A percentile compares a stretch with the other conserved stretches of the same genome.
These are phyloP conservation scores for Collichthys lucidus DNA, from an alignment of 2,113 vertebrate genomes.

Conservation along the genomic window DNA sequence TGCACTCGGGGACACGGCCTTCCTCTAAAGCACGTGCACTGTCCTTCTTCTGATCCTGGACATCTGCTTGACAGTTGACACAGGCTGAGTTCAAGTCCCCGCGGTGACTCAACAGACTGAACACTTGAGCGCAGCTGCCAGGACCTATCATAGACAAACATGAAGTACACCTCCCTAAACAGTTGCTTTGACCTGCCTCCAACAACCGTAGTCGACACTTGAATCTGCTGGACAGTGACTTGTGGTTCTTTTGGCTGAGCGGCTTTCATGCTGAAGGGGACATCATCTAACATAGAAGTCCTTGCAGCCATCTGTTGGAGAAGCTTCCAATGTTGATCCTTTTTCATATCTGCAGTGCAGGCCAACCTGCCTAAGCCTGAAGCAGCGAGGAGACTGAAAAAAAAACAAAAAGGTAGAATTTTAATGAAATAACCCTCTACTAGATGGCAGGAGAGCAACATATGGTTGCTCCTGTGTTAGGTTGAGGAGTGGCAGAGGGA, in stretches of 20 bases:
- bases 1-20: background rate
- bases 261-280: conserved; percentile 62
- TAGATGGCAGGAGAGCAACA: conserved; percentile 39
- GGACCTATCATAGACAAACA: conserved; percentile 65
- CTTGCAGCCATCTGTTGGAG: conserved; percentile 64
- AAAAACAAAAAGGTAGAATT: conserved; percentile 32
- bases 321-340: conserved; percentile 52
- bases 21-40: conserved; percentile 30
- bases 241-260: conserved; percentile 51
- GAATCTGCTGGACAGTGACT: conserved; percentile 61
- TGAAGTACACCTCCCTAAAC: conserved; percentile 66
- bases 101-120: conserved; percentile 60
- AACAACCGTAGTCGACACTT: conserved; percentile 51
- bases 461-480: conserved; percentile 54
- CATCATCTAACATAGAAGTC: conserved; percentile 56
- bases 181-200: conserved; percentile 69
- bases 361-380: conserved; percentile 55
- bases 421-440: conserved; percentile 49
- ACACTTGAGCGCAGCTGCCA: conserved; percentile 69
- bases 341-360: conserved; percentile 52
- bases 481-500: conserved; percentile 35
- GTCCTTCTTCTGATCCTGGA: conserved; percentile 58
- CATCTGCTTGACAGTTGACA: conserved; percentile 72
- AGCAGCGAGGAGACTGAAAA: conserved; percentile 45
- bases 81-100: conserved; percentile 54